Evolutionary conservation across 2,797 vertebrate species (phyloP), one percentile per base, ranked within the genome.

Genomic region (Acanthurus lineatus): DNA sequence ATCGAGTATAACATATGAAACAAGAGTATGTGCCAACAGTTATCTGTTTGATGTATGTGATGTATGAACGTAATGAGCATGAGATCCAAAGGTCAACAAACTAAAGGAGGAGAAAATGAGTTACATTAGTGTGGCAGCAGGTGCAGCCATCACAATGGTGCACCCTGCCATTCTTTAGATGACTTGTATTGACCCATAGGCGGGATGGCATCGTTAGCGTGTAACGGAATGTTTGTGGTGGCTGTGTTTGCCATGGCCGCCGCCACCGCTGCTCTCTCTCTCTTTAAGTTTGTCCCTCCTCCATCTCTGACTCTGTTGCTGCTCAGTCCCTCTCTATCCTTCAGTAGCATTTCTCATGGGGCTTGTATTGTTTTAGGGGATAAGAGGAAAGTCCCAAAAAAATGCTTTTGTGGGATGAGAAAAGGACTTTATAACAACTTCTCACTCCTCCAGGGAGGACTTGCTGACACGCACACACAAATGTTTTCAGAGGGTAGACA

Each of bases 361-460:
- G 19, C 40, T 61, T 44, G 70, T 73, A 42, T 82, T 82, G 73
- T 86, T 88, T 82, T 52, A 70, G 60, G 35, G 69, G 61, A 65
- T 69, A 65, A 74, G 57, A 73, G 53, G 52, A 57, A 58, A 65
- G 25, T 64, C 58, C 44, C 52, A 32, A 52, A 49, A 60, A 22
- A 11, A 74, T 66, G 59, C 72, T 72, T 59, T 52, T 58, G 35
- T 35, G 65, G 40, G 58, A 78, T 69, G 65, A 59, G 53, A 77
- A 61, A 68, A 60, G 66, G 66, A 65, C 67, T 81, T 83, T 32
- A 47, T 71, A 77, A 76, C 58, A 71, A 73, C 73, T 64, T 79
- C 53, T 51, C 3, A 0, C 44, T 28, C 53, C 66, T 75, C 66
- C 56, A 68, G 73, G 49, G 76, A 65, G 48, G 66, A 72, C 51